Conservation (phyloP, 2,113 vertebrate species). For the Cryptotis parvus region DNA sequence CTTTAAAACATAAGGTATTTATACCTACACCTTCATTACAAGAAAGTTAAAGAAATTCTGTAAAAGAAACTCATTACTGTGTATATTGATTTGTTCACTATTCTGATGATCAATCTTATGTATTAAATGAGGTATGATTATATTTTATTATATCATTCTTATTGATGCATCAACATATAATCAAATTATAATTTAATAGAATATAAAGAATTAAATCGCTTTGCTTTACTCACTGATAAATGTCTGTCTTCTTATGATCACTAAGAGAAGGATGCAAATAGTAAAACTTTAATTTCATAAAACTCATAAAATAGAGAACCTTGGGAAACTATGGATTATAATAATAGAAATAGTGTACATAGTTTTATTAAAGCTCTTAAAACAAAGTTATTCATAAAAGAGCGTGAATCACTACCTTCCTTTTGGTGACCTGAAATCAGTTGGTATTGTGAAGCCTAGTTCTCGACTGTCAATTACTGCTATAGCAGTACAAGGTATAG, state of each 20-base stretch:
- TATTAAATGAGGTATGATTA: neutral
- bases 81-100: neutral
- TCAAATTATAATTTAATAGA: neutral
- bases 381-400: constrained; percentile 18
- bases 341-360: constrained; percentile 32
- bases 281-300: constrained; percentile 61
- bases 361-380: constrained; percentile 41
- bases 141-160: neutral
- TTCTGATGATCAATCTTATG: neutral
- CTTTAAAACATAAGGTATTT: neutral
- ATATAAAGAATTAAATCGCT: constrained; percentile 1
- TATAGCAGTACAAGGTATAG: neutral
- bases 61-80: neutral
- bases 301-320: constrained; percentile 48
- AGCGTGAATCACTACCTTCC: neutral
- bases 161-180: neutral
- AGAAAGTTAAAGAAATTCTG: constrained; percentile 2
- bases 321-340: constrained; percentile 29
- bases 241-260: constrained; percentile 35
- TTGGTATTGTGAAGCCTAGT: neutral
- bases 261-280: constrained; percentile 51
- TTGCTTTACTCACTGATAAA: neutral
- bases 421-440: neutral
- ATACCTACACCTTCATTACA: neutral
- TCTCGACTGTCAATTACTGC: neutral